These are phyloP conservation scores for Tyrophagus putrescentiae DNA, from an alignment of 1,140 invertebrate species.

Conservation along the genomic window DNA sequence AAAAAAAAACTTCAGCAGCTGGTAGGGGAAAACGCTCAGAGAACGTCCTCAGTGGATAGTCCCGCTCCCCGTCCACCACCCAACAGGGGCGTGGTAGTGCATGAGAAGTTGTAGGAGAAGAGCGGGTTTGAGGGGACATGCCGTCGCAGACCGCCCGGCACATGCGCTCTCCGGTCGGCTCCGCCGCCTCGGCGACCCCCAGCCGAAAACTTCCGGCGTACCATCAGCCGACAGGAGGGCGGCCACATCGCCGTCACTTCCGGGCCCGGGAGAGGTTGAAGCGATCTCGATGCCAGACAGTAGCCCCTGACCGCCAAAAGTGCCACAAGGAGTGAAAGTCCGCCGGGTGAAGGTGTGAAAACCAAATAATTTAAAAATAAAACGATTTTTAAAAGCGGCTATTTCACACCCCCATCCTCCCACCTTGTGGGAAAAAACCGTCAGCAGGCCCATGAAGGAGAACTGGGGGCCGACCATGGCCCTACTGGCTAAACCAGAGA, in stretches of 20 bases:
- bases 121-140: too few species aligned
- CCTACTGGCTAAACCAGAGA: conserved; percentile 45
- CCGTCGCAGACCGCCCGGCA: too few species aligned
- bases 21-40: too few species aligned
- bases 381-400: too few species aligned
- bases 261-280: conserved; percentile 45
- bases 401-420: too few species aligned
- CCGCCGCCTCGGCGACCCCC: neutral
- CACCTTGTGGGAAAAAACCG: conserved; percentile 48
- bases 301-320: conserved; percentile 67
- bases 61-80: too few species aligned
- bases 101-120: too few species aligned
- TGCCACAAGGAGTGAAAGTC: conserved; percentile 57
- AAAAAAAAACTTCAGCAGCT: too few species aligned
- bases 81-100: too few species aligned
- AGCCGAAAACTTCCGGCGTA: conserved; percentile 1
- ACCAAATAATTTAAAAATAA: too few species aligned
- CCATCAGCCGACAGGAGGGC: conserved; percentile 16
- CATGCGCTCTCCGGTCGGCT: too few species aligned
- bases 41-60: too few species aligned
- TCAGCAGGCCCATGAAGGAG: conserved; percentile 56
- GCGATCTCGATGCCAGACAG: conserved; percentile 59
- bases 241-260: conserved; percentile 34
- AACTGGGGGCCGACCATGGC: conserved; percentile 58
- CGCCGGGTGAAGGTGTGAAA: conserved; percentile 38